Base-by-base conservation (phyloP, 1,140 invertebrate species). In the Musca domestica region DNA sequence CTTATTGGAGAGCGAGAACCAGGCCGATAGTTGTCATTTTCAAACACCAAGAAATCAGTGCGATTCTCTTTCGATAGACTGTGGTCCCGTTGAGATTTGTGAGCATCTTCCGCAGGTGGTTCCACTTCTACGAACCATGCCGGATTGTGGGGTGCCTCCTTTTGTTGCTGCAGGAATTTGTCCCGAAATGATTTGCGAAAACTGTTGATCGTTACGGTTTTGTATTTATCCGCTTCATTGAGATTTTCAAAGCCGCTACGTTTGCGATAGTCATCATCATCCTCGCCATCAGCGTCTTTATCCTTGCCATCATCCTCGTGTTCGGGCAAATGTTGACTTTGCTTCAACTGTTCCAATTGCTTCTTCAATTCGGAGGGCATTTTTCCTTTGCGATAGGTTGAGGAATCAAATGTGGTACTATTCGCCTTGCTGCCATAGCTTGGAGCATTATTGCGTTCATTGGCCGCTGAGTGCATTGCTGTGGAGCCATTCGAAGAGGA, bases 161-260 rank as follows among this genome's bases (percentile, higher is more conserved):
- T 76, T 41, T 81, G 78, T 49, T 77, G 74, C 54, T 75, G 71
- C 64, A 81, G 58, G 69, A 81, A 64, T 7, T 76, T 76, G n/a
- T 81, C 78, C 10, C 78, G 74, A 52, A 81, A 81, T 15, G 78
- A 81, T 68, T 81, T 81, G 17, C 78, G 75, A 64, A 81, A 81
- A 66, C 78, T 81, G 66, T 75, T 81, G 6, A 81, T n/a, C 0
- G 78, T 81, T 10, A 81, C 74, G 9, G 78, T 81, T 52, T 75
- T 77, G 68, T 77, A 81, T 66, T 81, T 81, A 9, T 81, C 78
- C 0, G 72, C 70, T 20, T 79, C 77, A 23, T 46, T 51, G 1
- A 51, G 20, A 2, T 19, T 65, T 65, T 49, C 64, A 48, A 65
- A 41, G 2, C 34, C 34, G 34, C 34, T 65, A 9, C 15, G 6